A percentile compares a stretch with the other conserved stretches of the same genome.
These are phyloP conservation scores for Oscheius sp. DNA, from an alignment of 2,888 invertebrate species.

Conservation along the genomic window DNA sequence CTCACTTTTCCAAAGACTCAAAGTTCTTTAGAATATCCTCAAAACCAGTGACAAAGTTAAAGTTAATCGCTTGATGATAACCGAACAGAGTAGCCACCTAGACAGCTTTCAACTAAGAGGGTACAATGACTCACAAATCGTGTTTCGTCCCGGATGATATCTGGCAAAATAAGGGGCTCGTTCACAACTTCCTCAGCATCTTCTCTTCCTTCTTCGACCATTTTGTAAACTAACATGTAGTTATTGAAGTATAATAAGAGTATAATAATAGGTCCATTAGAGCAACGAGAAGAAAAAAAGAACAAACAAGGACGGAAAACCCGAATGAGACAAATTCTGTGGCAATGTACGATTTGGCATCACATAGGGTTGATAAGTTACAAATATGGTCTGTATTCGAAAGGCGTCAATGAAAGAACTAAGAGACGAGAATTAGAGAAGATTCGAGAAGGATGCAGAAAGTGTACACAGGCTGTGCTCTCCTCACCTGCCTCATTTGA, in stretches of 20 bases:
- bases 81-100: conserved; percentile 8
- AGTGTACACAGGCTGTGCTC: no score
- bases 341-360: no score
- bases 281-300: background rate
- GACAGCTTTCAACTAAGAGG: background rate
- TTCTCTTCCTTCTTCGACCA: background rate
- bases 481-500: no score
- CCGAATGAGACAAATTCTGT: no score
- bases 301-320: background rate
- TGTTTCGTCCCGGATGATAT: conserved; percentile 10
- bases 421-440: no score
- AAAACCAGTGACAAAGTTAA: conserved; percentile 4
- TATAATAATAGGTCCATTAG: background rate
- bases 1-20: conserved; percentile 6
- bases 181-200: conserved; percentile 3
- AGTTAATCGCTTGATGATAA: background rate
- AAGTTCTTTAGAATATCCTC: background rate
- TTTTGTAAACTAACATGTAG: background rate
- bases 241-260: background rate
- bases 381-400: no score
- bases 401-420: no score
- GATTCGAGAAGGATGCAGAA: no score
- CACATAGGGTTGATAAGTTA: no score
- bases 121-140: conserved; percentile 8
- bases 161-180: background rate